These are phyloP conservation scores for Malurus splendens DNA, from an alignment of 2,797 vertebrate genomes.

Conservation along the genomic window DNA sequence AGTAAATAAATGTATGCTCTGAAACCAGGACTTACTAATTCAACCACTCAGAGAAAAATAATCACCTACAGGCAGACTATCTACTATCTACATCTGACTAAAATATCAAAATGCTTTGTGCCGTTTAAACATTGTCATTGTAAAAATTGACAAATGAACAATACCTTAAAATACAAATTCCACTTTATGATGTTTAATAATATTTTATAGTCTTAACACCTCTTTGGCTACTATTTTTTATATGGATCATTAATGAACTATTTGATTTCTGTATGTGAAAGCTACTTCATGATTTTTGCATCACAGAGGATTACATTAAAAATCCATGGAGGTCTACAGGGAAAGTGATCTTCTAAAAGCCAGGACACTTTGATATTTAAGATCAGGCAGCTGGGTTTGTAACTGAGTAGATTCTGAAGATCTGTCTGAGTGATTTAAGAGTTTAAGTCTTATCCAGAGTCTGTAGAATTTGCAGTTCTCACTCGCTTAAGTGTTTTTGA, in stretches of 20 bases:
- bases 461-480: neutral
- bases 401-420: neutral
- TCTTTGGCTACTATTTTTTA: neutral
- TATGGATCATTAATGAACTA: neutral
- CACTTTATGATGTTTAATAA: neutral
- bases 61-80: neutral
- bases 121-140: neutral
- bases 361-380: neutral
- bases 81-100: neutral
- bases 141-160: neutral
- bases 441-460: neutral
- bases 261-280: neutral
- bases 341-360: neutral
- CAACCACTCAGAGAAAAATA: neutral
- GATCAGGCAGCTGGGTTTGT: neutral
- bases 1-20: neutral
- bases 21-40: neutral
- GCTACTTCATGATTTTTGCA: neutral
- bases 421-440: neutral
- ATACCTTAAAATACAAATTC: neutral
- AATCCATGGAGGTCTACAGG: rapidly evolving
- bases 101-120: neutral
- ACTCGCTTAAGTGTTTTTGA: neutral
- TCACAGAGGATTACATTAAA: neutral
- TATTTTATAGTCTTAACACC: neutral